Base-by-base conservation (phyloP, 2,797 vertebrate species). In the Aotus griseimembra region DNA sequence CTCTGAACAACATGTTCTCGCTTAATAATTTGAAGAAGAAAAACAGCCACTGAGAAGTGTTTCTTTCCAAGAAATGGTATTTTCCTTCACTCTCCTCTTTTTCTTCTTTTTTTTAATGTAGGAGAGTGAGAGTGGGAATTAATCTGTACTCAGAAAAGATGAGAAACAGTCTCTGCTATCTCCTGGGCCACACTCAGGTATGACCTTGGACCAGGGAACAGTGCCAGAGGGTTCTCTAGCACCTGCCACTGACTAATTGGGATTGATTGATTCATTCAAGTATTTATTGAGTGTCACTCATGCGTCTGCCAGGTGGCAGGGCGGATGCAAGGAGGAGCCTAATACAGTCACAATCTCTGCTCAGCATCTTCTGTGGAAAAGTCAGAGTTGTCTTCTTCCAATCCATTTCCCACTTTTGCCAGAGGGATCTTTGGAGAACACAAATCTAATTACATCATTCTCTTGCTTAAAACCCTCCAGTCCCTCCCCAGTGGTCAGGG, bases 1-100 rank as follows among this genome's bases (percentile, higher is more conserved):
- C 75, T 79, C 75, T 82, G 48, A 80, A 48, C 1, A 55, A 52
- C 15, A 77, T 61, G 36, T 19, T 93, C 39, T 84, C 2, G 30
- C 41, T 76, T 48, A 91, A 84, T 83, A 91, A 70, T 90, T 46
- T 88, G 61, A 75, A 88, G 75, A 90, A 61, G n/a, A 39, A 84
- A 82, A 77, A 44, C 52, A 83, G 39, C 14, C n/a, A 64, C 44
- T 15, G n/a, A 83, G 30, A 75, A 79, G 58, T 36, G 85, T 93
- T 90, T 81, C 80, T 92, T 72, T 72, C 79, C 13, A 73, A 73
- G 75, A 50, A 88, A 84, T 30, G 61, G n/a, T 89, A 36, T 79
- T 87, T 33, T 72, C 79, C 52, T 90, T 85, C 46, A 41, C 3
- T 61, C 36, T 90, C 17, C 15, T 72, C 19, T 75, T 61, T 58